These are phyloP conservation scores for Columba guinea DNA, from an alignment of 2,797 vertebrate genomes.

Conservation along the genomic window DNA sequence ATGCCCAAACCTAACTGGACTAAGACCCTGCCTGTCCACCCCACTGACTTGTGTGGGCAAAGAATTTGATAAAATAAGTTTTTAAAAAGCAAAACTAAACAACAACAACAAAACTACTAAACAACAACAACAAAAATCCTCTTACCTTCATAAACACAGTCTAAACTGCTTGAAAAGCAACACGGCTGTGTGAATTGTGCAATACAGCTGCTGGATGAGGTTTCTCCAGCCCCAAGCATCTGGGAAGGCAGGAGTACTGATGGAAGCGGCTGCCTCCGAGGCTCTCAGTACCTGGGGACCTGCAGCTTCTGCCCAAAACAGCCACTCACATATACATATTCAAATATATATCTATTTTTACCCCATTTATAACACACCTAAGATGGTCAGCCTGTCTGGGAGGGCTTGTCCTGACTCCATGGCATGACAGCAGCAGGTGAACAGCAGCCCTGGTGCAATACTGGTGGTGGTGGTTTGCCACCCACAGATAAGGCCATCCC, in stretches of 20 bases:
- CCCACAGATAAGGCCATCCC: not conserved
- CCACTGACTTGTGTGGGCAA: not conserved
- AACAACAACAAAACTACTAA: not conserved
- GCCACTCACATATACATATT: not conserved
- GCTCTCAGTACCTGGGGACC: not conserved
- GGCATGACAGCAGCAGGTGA: fast-evolving
- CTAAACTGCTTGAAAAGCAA: not conserved
- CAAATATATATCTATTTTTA: not conserved
- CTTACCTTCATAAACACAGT: not conserved
- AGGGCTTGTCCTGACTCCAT: not conserved
- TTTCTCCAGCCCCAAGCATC: not conserved
- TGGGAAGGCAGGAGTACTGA: not conserved
- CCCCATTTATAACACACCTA: not conserved
- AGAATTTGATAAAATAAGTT: not conserved
- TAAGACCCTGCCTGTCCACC: not conserved
- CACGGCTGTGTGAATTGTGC: fast-evolving
- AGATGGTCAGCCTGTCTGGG: not conserved
- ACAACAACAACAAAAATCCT: not conserved
- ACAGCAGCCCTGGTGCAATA: not conserved
- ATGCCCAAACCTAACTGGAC: not conserved
- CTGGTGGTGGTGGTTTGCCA: not conserved
- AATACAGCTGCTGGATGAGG: fast-evolving
- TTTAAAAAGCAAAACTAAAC: not conserved
- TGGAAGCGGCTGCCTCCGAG: not conserved
- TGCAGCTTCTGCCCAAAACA: not conserved